Evolutionary conservation across 2,888 invertebrate genomes (phyloP).

Genomic region (Phengaris arion): DNA sequence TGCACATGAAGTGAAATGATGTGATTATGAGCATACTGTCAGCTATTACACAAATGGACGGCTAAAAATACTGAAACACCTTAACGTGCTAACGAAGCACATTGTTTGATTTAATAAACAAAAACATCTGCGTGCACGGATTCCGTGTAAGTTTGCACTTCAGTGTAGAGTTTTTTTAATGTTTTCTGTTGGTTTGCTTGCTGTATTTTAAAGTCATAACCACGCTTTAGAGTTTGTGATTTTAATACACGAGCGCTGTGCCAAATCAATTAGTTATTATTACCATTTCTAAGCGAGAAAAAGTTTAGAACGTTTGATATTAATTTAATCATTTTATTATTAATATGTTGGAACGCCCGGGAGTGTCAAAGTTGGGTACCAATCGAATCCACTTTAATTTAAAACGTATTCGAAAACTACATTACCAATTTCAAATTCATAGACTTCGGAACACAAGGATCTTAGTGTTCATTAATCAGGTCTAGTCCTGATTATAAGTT

Average conservation of each 20-base stretch:
- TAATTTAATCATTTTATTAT: too few relatives aligned
- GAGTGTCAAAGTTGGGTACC: too few relatives aligned
- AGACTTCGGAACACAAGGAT: conserved; percentile 4
- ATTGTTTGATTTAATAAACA: background rate
- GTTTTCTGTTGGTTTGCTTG: background rate
- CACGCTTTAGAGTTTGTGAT: background rate
- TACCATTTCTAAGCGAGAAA: too few relatives aligned
- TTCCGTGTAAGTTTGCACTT: background rate
- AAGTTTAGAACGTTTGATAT: too few relatives aligned
- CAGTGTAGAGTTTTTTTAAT: background rate
- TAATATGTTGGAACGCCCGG: too few relatives aligned
- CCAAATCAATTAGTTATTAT: too few relatives aligned
- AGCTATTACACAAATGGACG: conserved; percentile 29
- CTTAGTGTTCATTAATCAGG: conserved; percentile 21
- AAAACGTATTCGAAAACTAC: background rate
- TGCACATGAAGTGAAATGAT: conserved; percentile 59
- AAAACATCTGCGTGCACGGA: background rate
- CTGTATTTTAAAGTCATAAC: background rate
- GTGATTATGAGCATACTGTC: conserved; percentile 59
- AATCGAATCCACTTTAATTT: background rate
- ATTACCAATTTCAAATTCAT: background rate
- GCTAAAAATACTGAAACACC: conserved; percentile 17
- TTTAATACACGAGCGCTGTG: too few relatives aligned
- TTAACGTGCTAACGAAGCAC: background rate
- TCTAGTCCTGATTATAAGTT: conserved; percentile 33